phyloP scores from a whole-genome alignment of 2,888 invertebrate genomes.

The Coronaproctus castanopsis region DNA sequence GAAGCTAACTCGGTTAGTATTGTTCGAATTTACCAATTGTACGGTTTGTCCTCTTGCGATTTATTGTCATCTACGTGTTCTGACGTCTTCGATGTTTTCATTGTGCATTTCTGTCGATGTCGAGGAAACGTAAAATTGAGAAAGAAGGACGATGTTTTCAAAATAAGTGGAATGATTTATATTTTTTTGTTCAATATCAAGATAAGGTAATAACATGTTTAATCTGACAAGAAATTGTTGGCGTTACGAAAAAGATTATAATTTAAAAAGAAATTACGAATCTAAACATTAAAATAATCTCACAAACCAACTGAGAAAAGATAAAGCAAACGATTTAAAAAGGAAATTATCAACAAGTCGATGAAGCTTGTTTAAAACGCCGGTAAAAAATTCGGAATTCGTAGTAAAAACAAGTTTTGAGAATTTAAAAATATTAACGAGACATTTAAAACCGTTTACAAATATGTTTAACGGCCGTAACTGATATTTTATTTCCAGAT shows the following conservation, averaged over 20 bases:
- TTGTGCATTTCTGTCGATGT: no score
- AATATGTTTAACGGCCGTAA: background rate
- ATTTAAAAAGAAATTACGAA: no score
- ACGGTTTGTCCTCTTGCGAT: no score
- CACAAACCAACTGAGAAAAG: background rate
- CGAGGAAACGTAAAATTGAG: background rate
- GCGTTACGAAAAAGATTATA: background rate
- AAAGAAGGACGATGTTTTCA: background rate
- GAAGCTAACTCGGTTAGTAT: no score
- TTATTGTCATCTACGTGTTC: no score
- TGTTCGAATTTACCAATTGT: no score
- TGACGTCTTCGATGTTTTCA: no score
- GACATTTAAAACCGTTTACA: background rate
- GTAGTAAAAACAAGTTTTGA: background rate
- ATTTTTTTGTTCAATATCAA: background rate
- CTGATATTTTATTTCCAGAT: background rate
- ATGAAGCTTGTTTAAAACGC: background rate
- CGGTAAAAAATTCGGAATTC: background rate
- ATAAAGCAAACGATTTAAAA: background rate
- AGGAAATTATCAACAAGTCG: background rate
- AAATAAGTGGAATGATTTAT: background rate
- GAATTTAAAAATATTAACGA: background rate
- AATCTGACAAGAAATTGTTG: background rate
- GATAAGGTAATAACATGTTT: background rate
- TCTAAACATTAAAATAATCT: no score